phyloP scores from a whole-genome alignment of 2,113 vertebrate species.

The Gymnorhina tibicen region DNA sequence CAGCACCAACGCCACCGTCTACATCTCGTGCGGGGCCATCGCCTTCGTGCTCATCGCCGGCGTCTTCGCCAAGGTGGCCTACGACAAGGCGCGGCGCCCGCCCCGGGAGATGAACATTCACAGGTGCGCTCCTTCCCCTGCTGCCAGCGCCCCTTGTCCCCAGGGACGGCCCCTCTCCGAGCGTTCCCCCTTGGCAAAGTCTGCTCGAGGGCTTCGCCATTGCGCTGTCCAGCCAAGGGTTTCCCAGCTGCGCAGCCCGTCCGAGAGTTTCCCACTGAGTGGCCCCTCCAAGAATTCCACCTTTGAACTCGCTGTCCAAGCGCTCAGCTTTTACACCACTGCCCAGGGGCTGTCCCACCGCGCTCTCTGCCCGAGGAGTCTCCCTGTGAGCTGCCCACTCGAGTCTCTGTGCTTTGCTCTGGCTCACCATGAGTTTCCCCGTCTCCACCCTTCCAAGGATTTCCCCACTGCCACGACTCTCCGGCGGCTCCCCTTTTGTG shows the following conservation, averaged over 20 bases:
- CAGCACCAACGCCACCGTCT: slow-evolving; percentile 95
- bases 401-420: background rate
- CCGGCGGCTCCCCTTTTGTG: background rate
- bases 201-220: accelerated
- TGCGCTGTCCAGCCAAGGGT: background rate
- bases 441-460: background rate
- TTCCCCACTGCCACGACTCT: background rate
- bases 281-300: background rate
- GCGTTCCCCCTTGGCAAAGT: background rate
- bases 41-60: slow-evolving; percentile 93
- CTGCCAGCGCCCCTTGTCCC: background rate
- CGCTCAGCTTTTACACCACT: background rate
- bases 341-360: accelerated
- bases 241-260: background rate
- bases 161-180: background rate
- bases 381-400: background rate
- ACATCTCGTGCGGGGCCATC: slow-evolving; percentile 96
- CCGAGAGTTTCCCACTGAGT: background rate
- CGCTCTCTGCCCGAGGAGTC: background rate
- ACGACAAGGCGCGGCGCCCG: slow-evolving; percentile 95
- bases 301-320: background rate
- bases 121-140: slow-evolving; percentile 77
- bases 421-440: background rate
- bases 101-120: slow-evolving; percentile 99
- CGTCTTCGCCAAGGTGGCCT: slow-evolving; percentile 95